These are phyloP conservation scores for Taurulus bubalis DNA, from an alignment of 2,113 vertebrate species.

Conservation along the genomic window DNA sequence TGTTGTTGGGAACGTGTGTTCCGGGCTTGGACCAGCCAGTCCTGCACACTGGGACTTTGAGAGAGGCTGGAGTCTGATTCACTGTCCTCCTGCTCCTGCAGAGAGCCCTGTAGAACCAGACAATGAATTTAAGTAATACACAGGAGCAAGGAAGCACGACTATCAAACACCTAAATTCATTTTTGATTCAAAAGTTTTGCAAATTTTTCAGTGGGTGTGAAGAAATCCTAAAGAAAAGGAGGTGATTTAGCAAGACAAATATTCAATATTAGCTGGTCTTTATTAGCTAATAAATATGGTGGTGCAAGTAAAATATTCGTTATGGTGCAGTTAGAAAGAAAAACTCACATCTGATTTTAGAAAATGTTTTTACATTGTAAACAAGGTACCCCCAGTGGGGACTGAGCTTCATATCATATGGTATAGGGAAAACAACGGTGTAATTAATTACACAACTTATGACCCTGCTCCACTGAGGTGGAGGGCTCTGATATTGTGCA, in stretches of 20 bases:
- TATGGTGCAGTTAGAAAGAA: background rate
- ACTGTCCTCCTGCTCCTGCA: constrained; percentile 91
- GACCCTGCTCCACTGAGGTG: background rate
- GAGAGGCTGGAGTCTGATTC: constrained; percentile 85
- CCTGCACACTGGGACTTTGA: constrained; percentile 91
- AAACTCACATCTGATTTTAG: background rate
- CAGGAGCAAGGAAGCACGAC: background rate
- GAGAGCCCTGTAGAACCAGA: constrained; percentile 78
- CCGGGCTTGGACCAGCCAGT: constrained; percentile 93
- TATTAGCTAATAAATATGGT: background rate
- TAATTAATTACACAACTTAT: background rate
- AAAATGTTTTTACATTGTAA: no score
- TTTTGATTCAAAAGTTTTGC: background rate
- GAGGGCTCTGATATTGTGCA: background rate
- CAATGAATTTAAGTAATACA: background rate
- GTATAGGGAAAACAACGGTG: background rate
- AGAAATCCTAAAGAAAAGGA: background rate
- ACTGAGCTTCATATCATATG: background rate
- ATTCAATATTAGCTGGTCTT: background rate
- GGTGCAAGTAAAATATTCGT: background rate
- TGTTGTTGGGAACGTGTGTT: constrained; percentile 89
- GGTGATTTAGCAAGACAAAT: background rate
- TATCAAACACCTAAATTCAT: background rate
- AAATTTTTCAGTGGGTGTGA: background rate
- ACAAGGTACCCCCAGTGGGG: background rate